These are phyloP conservation scores for Drosophila bipectinata DNA, from an alignment of 1,140 invertebrate species.

Conservation along the genomic window DNA sequence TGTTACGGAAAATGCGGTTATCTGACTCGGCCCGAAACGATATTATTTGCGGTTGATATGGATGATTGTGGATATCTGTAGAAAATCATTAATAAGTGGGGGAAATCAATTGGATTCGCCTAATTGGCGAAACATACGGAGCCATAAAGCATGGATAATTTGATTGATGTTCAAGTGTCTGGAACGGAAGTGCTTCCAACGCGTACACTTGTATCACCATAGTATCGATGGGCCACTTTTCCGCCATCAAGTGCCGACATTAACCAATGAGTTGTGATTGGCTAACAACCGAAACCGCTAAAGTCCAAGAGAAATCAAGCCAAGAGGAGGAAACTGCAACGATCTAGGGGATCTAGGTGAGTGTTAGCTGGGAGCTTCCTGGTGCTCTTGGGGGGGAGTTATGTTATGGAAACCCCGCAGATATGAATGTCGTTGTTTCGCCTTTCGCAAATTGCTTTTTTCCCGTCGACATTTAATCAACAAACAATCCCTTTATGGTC, in stretches of 20 bases:
- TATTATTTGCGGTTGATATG: slow-evolving; percentile 2
- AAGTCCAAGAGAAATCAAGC: not conserved
- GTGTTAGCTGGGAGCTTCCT: too few species aligned
- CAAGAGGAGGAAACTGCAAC: not conserved
- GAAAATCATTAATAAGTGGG: slow-evolving; percentile 32
- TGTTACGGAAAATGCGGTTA: not conserved
- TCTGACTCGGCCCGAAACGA: not conserved
- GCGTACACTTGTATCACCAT: not conserved
- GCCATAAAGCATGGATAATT: slow-evolving; percentile 36
- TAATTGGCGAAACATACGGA: slow-evolving; percentile 36
- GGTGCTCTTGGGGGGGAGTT: not conserved
- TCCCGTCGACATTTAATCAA: slow-evolving; percentile 55
- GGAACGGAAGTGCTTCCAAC: slow-evolving; percentile 53
- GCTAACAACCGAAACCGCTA: slow-evolving; percentile 39
- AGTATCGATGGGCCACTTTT: slow-evolving; percentile 23
- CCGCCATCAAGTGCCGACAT: slow-evolving; percentile 27
- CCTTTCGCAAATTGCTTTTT: slow-evolving; percentile 26
- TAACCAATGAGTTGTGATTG: slow-evolving; percentile 42
- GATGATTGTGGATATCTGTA: not conserved
- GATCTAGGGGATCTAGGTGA: not conserved
- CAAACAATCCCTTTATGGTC: slow-evolving; percentile 39
- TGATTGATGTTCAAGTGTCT: slow-evolving; percentile 36
- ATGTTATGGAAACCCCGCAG: not conserved
- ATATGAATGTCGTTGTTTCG: slow-evolving; percentile 10
- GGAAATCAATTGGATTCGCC: slow-evolving; percentile 38